Percentiles rank a stretch among this genome's conserved stretches.
Evolutionary conservation across 2,888 invertebrate genomes (phyloP).

Genomic region (Tanytarsus gracilentus): DNA sequence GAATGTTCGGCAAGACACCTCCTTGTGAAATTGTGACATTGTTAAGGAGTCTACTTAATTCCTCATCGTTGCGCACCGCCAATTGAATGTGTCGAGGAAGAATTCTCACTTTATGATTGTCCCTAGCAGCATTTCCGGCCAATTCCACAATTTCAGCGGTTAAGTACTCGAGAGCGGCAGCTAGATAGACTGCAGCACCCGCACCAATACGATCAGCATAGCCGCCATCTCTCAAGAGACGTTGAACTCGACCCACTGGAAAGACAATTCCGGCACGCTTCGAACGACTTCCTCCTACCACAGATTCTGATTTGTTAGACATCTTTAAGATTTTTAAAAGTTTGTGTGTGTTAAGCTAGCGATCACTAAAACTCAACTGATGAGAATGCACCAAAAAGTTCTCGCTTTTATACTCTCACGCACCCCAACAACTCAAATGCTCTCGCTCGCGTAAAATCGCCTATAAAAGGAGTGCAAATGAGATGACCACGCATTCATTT

Average conservation of each 20-base stretch:
- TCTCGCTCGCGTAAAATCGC: too few relatives aligned
- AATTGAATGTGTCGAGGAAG: conserved; percentile 49
- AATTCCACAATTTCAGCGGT: conserved; percentile 59
- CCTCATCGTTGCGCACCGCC: conserved; percentile 74
- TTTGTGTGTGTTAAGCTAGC: too few relatives aligned
- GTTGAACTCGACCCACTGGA: conserved; percentile 53
- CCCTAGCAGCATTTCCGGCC: conserved; percentile 53
- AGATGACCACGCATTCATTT: too few relatives aligned
- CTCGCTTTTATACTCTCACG: too few relatives aligned
- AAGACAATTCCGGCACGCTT: conserved; percentile 50
- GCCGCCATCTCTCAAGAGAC: conserved; percentile 52
- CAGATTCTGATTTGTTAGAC: too few relatives aligned
- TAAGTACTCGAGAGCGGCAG: conserved; percentile 53
- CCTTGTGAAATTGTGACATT: conserved; percentile 78
- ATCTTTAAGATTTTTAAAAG: too few relatives aligned
- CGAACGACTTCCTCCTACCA: conserved; percentile 45
- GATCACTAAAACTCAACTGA: too few relatives aligned
- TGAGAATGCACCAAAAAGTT: too few relatives aligned
- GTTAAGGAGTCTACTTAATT: conserved; percentile 64
- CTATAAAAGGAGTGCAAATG: too few relatives aligned
- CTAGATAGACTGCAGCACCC: conserved; percentile 49
- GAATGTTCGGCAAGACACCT: conserved; percentile 74
- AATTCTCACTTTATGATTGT: conserved; percentile 52
- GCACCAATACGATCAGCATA: conserved; percentile 52
- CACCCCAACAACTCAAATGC: too few relatives aligned